phyloP scores from a whole-genome alignment of 2,797 vertebrate species.

The Sebastiscus tertius region DNA sequence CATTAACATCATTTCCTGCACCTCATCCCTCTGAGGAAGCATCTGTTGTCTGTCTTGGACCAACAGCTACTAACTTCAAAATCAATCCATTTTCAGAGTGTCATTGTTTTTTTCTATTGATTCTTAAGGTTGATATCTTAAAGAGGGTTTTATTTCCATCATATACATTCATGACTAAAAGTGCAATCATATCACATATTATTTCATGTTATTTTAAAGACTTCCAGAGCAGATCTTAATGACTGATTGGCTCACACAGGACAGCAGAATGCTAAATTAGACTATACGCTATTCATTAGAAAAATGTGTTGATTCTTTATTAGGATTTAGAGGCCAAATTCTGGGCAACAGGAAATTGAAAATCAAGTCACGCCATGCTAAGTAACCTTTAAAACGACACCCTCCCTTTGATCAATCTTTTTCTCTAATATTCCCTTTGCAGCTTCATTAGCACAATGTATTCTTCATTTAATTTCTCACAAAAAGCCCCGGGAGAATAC shows the following conservation, averaged over 20 bases:
- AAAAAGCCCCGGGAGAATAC: constrained; percentile 54
- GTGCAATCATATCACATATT: background rate
- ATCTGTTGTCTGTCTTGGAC: background rate
- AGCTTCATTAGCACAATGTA: constrained; percentile 63
- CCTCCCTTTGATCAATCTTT: constrained; percentile 49
- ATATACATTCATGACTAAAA: background rate
- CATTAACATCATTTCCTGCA: background rate
- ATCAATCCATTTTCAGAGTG: background rate
- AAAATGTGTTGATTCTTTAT: constrained; percentile 19
- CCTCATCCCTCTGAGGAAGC: background rate
- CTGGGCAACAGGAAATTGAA: constrained; percentile 43
- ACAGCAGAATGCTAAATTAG: background rate
- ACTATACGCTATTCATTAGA: constrained; percentile 2
- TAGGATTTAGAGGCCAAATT: constrained; percentile 20
- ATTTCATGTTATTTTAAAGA: background rate
- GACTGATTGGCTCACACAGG: background rate
- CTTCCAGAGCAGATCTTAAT: background rate
- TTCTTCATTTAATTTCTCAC: constrained; percentile 57
- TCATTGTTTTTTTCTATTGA: constrained; percentile 60
- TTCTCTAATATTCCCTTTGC: constrained; percentile 58
- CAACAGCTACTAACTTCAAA: background rate
- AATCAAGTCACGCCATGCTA: constrained; percentile 34
- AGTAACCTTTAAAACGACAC: constrained; percentile 52
- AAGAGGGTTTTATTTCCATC: background rate
- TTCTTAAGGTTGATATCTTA: constrained; percentile 12